Evolutionary conservation across 2,797 vertebrate genomes (phyloP).

Genomic region (Brachyrhaphis roseni): DNA sequence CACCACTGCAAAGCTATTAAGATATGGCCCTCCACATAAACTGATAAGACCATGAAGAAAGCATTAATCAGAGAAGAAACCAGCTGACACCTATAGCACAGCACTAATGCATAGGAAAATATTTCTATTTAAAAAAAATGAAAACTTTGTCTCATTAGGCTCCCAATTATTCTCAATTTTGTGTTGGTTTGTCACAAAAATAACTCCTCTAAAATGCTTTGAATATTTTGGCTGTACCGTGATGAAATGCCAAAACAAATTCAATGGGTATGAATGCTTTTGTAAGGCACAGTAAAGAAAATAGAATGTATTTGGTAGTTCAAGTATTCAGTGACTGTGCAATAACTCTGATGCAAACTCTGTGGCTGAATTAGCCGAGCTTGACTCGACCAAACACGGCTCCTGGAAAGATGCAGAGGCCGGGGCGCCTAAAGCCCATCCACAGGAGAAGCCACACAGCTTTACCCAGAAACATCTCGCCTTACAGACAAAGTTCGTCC

Average conservation of each 20-base stretch:
- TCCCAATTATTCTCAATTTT: background rate
- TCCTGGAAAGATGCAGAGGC: constrained; percentile 86
- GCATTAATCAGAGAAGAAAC: background rate
- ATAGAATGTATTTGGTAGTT: background rate
- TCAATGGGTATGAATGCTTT: background rate
- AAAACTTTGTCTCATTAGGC: background rate
- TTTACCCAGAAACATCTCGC: constrained; percentile 71
- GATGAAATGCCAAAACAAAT: background rate
- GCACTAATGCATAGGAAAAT: too few species aligned
- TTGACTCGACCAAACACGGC: constrained; percentile 87
- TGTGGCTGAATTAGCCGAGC: constrained; percentile 68
- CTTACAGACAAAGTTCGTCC: constrained; percentile 53
- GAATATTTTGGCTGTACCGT: background rate
- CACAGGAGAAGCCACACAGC: constrained; percentile 62
- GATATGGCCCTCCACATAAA: background rate
- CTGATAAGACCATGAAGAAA: background rate
- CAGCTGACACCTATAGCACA: too few species aligned
- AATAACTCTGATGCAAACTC: constrained; percentile 8
- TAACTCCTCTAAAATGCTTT: background rate
- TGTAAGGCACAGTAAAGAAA: background rate
- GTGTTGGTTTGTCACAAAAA: background rate
- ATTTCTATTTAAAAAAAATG: background rate
- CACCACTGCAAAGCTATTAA: background rate
- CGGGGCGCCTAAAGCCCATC: constrained; percentile 83
- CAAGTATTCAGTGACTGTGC: background rate